Evolutionary conservation across 2,888 invertebrate species (phyloP), one percentile per base, ranked within the genome.

Genomic region (Dyspetes luteomarginatus): DNA sequence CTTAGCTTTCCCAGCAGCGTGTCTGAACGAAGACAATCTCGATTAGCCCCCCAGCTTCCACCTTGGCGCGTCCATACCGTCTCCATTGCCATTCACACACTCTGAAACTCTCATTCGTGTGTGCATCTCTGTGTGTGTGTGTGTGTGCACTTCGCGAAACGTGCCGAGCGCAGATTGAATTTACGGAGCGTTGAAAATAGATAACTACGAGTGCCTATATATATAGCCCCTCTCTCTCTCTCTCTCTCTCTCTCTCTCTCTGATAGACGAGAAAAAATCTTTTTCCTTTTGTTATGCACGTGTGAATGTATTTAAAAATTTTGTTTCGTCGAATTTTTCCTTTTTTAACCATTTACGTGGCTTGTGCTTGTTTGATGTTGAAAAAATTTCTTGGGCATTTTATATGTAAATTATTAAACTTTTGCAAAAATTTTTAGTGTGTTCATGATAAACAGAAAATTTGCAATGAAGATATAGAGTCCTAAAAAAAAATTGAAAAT

Each of bases 11-110:
- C 74, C 78, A 58, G 69, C 60, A 69, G 69, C 60, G 73, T 73
- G 77, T 77, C 65, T 68, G 58, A 74, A 81, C 81, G 74, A 78
- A 77, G 81, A 81, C 78, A 74, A 81, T 81, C 78, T 78, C 81
- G 77, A 81, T 81, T 81, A 78, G 78, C 69, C 81, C n/a, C 68
- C 41, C 56, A 58, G 72, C 62, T 64, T 78, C 77, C 77, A 68
- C 77, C 73, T 74, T 36, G n/a, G n/a, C 48, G 17, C 36, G 4
- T 62, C 41, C 48, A 28, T 45, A 45, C 45, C 56, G 26, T 45
- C 28, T 45, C 22, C 30, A 17, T 3, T 22, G 26, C 26, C 24
- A 17, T 62, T 28, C n/a, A 12, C 22, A 50, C 30, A 22, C 60
- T 9, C 60, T 36, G 2, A 12, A 3, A 4, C 15, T 4, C 17